Base-by-base conservation (phyloP, 2,113 vertebrate genomes). In the Athene noctua region DNA sequence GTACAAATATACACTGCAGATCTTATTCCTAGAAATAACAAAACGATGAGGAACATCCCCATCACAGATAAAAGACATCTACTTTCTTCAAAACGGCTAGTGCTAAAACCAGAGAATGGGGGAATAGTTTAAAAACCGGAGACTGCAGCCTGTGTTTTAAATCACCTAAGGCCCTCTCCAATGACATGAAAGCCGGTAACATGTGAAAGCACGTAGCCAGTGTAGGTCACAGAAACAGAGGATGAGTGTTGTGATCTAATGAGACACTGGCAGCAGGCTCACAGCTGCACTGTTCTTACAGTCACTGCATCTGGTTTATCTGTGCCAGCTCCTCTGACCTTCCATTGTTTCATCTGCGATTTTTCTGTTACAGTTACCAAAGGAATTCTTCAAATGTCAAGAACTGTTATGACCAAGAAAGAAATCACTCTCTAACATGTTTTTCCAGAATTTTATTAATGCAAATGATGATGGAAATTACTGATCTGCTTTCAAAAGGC, bases 331-430 rank as follows among this genome's bases (percentile, higher is more conserved):
- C 57, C 68, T 79, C 73, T 75, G 73, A 49, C 46, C 57, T 94
- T 81, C 61, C n/a, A 12, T 23, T 47, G 19, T 71, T 89, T 95
- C 78, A 65, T 54, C 86, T 62, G 19, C 46, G 52, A 79, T 87
- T n/a, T 65, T 65, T 91, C 57, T 51, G 12, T 63, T 87, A 55
- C 68, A 71, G 34, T 55, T 51, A 84, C 59, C 6, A 6, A 62
- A 89, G 54, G 36, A 87, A 94, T 91, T 85, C 58, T 94, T 82
- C 65, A 89, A 49, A 89, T 46, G 15, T 89, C 83, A 81, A 77
- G 77, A 89, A 54, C 46, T 61, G 47, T 75, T 74, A 74, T 6
- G 65, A 62, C 70, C 91, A 81, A 82, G 52, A 81, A 27, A 87
- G 57, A 94, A 93, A 55, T 62, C 18, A 26, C 29, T 55, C 44